Evolutionary conservation across 1,140 invertebrate genomes (phyloP).

Genomic region (Sitobion miscanthi): DNA sequence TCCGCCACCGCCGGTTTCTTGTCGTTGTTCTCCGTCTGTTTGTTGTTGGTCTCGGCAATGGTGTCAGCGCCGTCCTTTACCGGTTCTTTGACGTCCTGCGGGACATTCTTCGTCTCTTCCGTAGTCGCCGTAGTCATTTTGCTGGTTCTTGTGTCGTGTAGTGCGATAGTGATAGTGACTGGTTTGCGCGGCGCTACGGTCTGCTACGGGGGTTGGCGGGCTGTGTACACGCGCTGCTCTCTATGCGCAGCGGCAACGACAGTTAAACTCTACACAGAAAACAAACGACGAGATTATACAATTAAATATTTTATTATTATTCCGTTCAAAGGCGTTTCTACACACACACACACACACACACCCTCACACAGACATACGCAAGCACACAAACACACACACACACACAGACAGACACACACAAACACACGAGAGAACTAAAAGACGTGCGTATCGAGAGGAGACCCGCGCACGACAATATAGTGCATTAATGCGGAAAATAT

Average conservation of each 20-base stretch:
- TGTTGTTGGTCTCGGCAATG: slow-evolving; percentile 45
- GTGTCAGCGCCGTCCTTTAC: slow-evolving; percentile 49
- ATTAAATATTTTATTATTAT: background rate
- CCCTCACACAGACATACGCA: background rate
- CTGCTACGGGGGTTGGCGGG: background rate
- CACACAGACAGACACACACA: background rate
- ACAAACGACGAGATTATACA: background rate
- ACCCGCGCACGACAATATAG: background rate
- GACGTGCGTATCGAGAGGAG: background rate
- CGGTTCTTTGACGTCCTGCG: slow-evolving; percentile 55
- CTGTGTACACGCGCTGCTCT: slow-evolving; percentile 1
- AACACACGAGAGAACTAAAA: background rate
- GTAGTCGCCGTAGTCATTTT: slow-evolving; percentile 56
- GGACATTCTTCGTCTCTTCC: slow-evolving; percentile 59
- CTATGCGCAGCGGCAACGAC: slow-evolving; percentile 11
- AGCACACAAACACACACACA: background rate
- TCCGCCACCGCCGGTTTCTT: slow-evolving; percentile 64
- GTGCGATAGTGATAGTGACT: background rate
- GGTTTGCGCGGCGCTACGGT: background rate
- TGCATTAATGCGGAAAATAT: background rate
- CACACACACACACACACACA: background rate
- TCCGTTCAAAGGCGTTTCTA: background rate
- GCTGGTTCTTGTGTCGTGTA: background rate
- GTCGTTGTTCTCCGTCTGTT: slow-evolving; percentile 63
- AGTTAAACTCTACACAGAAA: background rate